These are phyloP conservation scores for Otus sunia DNA, from an alignment of 2,113 vertebrate genomes.

Conservation along the genomic window DNA sequence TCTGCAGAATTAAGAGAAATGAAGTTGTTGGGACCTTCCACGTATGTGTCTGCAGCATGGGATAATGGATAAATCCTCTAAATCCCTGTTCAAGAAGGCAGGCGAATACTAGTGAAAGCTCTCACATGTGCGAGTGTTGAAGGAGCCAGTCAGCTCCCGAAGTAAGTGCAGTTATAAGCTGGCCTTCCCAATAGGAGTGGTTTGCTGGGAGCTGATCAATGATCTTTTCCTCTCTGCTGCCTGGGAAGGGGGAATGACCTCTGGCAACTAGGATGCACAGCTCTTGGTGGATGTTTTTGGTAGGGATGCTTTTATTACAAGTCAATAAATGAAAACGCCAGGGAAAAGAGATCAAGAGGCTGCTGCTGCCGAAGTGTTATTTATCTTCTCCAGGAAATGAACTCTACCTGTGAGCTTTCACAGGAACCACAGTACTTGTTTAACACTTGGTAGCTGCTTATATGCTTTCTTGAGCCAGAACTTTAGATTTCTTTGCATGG, in stretches of 20 bases:
- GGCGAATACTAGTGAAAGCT: not conserved
- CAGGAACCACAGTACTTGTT: not conserved
- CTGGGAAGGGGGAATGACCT: not conserved
- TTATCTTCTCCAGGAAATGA: conserved; percentile 16
- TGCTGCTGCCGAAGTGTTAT: not conserved
- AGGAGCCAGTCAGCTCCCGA: not conserved
- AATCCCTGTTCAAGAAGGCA: not conserved
- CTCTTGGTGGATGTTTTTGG: not conserved
- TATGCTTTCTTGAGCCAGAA: not conserved
- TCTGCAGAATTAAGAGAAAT: not conserved
- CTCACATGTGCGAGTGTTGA: not conserved
- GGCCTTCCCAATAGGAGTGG: not conserved
- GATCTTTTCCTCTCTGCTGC: not conserved
- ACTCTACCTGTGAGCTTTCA: conserved; percentile 12
- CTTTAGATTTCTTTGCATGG: not conserved
- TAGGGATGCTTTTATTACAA: not conserved
- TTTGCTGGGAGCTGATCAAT: not conserved
- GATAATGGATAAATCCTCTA: not conserved
- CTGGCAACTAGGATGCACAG: not conserved
- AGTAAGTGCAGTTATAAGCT: too few relatives aligned
- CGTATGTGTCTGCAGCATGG: not conserved
- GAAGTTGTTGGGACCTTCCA: not conserved
- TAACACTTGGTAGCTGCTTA: not conserved
- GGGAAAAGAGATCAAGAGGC: not conserved
- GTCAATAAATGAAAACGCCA: not conserved